Base-by-base conservation (phyloP, 2,113 vertebrate genomes). In the Alosa alosa region DNA sequence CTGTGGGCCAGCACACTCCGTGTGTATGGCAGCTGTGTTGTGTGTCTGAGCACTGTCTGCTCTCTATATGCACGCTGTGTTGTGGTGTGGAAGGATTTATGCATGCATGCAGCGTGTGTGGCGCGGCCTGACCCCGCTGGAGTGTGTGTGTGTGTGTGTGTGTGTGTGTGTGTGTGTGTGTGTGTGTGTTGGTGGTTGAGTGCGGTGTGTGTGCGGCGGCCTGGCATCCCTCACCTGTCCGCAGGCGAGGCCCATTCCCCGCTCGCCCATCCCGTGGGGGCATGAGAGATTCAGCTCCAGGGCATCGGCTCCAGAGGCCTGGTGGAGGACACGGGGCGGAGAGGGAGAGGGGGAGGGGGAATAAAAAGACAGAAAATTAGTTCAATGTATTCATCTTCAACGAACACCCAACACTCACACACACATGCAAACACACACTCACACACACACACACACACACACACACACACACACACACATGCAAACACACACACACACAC, bases 251-350 rank as follows among this genome's bases (percentile, higher is more conserved):
- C 95, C 96, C 95, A 97, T 97, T 89, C 95, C 98, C 95, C 96
- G 95, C 90, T 99, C 98, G 85, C 97, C 97, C 97, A 99, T 99
- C 83, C 98, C 97, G 88, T 99, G 98, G 90, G 97, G 97, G 94
- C 98, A 99, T 0, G 98, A 99, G 86, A 99, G 91, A 94, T 99
- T 99, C 86, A 99, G 93, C 95, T 99, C 98, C 95, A 99, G 93
- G 0, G 98, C 97, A 91, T 99, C 97, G 57, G 97, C 96, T 93
- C 97, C 97, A 82, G 97, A 97, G 86, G 87, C 93, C 98, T 99
- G 89, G 86, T 15, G 64, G 31, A 78, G 2, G 88, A 17, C 17
- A 31, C 10, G 49, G 52, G 10, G 82, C 90, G 44, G 89, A 4
- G 36, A 1, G 88, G 72, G 68, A 18, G 57, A 20, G 60, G 20